phyloP scores from a whole-genome alignment of 2,888 invertebrate genomes.

The Drosophila birchii region DNA sequence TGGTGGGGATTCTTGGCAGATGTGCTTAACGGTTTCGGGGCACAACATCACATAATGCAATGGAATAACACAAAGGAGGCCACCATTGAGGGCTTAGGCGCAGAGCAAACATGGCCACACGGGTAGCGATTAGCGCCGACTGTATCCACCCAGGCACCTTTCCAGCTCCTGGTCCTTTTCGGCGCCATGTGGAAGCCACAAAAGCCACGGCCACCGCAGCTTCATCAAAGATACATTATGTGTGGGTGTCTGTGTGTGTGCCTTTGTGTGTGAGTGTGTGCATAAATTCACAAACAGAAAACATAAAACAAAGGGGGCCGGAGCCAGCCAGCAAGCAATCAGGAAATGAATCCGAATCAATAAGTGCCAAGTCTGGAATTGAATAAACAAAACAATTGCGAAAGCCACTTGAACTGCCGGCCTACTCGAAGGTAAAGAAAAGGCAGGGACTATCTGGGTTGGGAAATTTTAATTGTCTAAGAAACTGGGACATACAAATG shows the following conservation, averaged over 20 bases:
- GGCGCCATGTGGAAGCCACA: constrained; percentile 12
- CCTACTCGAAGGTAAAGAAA: background rate
- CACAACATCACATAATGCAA: constrained; percentile 54
- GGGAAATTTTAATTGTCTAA: background rate
- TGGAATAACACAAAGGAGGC: constrained; percentile 59
- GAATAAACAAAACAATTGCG: constrained; percentile 13
- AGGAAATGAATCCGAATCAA: constrained; percentile 39
- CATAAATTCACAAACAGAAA: constrained; percentile 19
- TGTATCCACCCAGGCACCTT: constrained; percentile 14
- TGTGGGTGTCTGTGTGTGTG: constrained; percentile 4
- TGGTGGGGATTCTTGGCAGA: constrained; percentile 34
- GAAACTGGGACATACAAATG: background rate
- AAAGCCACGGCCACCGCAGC: constrained; percentile 30
- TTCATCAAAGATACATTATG: constrained; percentile 50
- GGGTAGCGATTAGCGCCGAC: constrained; percentile 54
- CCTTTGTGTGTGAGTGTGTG: background rate
- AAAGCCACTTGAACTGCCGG: background rate
- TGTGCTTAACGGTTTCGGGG: constrained; percentile 52
- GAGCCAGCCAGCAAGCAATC: constrained; percentile 12
- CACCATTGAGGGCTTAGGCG: constrained; percentile 32
- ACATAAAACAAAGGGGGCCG: constrained; percentile 4
- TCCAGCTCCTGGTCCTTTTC: background rate
- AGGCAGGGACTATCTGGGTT: background rate
- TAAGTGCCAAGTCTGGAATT: constrained; percentile 17
- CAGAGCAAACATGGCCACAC: constrained; percentile 42